Conservation (phyloP, 1,140 invertebrate species). For the Radopholus similis region DNA sequence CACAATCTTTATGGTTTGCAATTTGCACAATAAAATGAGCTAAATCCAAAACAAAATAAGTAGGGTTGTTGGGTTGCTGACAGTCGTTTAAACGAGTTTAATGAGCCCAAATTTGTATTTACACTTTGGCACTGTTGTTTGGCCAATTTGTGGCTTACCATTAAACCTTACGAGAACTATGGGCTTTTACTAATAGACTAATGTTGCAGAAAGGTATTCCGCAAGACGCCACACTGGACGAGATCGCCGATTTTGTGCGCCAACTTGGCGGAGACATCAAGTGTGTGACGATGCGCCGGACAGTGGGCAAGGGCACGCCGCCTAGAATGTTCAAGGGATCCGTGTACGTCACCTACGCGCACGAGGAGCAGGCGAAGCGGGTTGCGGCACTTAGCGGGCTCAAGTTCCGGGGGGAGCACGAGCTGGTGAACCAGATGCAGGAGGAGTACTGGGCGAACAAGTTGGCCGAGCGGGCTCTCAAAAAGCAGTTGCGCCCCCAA, state of each 20-base stretch:
- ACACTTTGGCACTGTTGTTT: too few relatives aligned
- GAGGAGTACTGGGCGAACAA: constrained; percentile 71
- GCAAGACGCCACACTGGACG: constrained; percentile 68
- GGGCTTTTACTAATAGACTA: constrained; percentile 5
- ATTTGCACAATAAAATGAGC: too few relatives aligned
- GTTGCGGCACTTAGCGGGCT: constrained; percentile 72
- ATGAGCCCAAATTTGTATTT: too few relatives aligned
- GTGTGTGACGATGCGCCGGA: constrained; percentile 65
- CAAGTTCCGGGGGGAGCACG: constrained; percentile 68
- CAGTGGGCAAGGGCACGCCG: constrained; percentile 20
- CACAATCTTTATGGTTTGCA: constrained; percentile 71
- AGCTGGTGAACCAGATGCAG: constrained; percentile 47
- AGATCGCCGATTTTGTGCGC: constrained; percentile 73
- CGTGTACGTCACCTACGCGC: constrained; percentile 79
- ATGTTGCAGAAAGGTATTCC: constrained; percentile 81
- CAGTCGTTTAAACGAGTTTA: too few relatives aligned
- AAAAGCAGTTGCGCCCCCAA: constrained; percentile 36
- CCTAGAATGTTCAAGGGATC: constrained; percentile 75
- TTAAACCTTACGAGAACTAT: not conserved
- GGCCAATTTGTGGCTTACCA: too few relatives aligned
- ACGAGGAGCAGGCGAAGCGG: constrained; percentile 70
- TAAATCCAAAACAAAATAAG: too few relatives aligned
- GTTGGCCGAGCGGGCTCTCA: constrained; percentile 59
- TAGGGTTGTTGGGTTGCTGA: too few relatives aligned
- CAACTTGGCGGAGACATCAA: constrained; percentile 72